phyloP scores from a whole-genome alignment of 2,888 invertebrate species.

The Eupithecia vulgata region DNA sequence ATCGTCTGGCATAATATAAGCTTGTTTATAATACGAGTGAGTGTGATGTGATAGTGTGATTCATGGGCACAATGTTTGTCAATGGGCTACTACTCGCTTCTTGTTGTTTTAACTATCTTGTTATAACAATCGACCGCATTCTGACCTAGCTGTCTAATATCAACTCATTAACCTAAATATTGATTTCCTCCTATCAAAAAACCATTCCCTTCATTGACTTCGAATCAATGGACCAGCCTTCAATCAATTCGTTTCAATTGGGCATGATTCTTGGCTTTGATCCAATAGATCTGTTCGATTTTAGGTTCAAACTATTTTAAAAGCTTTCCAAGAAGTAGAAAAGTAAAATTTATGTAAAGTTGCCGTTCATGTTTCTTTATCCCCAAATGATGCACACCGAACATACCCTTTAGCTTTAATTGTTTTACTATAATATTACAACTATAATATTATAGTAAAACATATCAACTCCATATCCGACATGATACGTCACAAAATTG shows the following conservation, averaged over 20 bases:
- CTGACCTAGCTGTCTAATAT: neutral
- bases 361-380: too few species aligned
- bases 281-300: constrained; percentile 21
- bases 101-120: too few species aligned
- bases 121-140: neutral
- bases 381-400: neutral
- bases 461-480: too few species aligned
- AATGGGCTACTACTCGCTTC: neutral
- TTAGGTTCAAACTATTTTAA: constrained; percentile 17
- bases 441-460: too few species aligned
- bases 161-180: constrained; percentile 22
- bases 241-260: constrained; percentile 42
- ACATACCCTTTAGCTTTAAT: neutral
- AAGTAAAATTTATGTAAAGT: too few species aligned
- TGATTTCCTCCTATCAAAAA: constrained; percentile 26
- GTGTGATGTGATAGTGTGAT: neutral
- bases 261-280: constrained; percentile 21
- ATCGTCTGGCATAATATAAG: neutral
- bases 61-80: neutral
- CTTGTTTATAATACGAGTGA: neutral
- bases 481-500: too few species aligned
- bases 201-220: constrained; percentile 37
- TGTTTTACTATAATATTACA: neutral
- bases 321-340: neutral
- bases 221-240: constrained; percentile 30